Base-by-base conservation (phyloP, 2,888 invertebrate species). In the Oithona nana region DNA sequence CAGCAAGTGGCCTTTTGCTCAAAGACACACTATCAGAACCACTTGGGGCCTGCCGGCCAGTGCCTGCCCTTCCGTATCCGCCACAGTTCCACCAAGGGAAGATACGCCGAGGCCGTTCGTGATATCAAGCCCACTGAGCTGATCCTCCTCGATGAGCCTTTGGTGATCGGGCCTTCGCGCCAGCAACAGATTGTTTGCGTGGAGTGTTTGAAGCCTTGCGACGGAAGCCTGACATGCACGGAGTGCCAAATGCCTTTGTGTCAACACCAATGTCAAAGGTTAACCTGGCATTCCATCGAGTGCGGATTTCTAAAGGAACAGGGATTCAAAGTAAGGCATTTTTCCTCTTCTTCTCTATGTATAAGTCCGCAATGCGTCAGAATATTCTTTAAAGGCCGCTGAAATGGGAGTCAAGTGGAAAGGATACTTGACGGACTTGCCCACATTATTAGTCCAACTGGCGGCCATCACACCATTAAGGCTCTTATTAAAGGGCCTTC, bases 121-220 rank as follows among this genome's bases (percentile, higher is more conserved):
- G 59, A 59, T 24, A 59, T 59, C n/a, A 20, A 59, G 49, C 22
- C 50, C 16, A 24, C n/a, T 22, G 59, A 50, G 3, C 49, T 59
- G n/a, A 48, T 59, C 8, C 29, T 59, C 50, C 24, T n/a, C 16
- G 59, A 59, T 16, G 26, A n/a, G 8, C 59, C 59, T 8, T 28
- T 59, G 24, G 49, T 59, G 28, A 50, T 59, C 1, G 59, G 59
- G 2, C 59, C 59, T 20, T 49, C 59, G 8, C 2, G 59, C 16
- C 59, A 49, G 50, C 48, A 50, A 16, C 20, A 50, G n/a, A 22
- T 48, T 59, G 49, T 59, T 16, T 59, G 59, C 49, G 48, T 59
- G 1, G 59, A 59, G 29, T 59, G 59, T 50, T 28, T 59, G 6
- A n/a, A 24, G 13, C 24, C 22, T 11, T 22, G 22, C 16, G 59